A percentile compares a stretch with the other conserved stretches of the same genome.
These are phyloP conservation scores for Leptogaster cylindrica DNA, from an alignment of 2,888 invertebrate species.

Conservation along the genomic window DNA sequence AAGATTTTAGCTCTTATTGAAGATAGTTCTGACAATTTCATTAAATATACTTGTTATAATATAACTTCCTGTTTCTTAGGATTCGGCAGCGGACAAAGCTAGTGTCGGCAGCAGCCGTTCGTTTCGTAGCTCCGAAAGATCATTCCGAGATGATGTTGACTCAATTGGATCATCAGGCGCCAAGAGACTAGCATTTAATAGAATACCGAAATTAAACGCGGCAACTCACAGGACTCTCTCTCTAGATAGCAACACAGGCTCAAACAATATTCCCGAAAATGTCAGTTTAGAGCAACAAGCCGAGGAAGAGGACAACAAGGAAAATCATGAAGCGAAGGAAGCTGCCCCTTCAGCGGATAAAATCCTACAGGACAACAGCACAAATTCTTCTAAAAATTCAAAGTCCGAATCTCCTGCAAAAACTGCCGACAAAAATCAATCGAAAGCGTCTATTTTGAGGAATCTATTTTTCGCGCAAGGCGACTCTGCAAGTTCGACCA, in stretches of 20 bases:
- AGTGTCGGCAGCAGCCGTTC: constrained; percentile 53
- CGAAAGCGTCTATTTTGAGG: constrained; percentile 51
- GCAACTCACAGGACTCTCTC: constrained; percentile 52
- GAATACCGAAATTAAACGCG: constrained; percentile 50
- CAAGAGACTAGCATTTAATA: constrained; percentile 50
- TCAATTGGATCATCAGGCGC: constrained; percentile 35
- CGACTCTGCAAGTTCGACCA: neutral
- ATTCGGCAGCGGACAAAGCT: constrained; percentile 51
- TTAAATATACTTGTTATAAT: too few species aligned
- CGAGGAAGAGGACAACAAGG: constrained; percentile 50
- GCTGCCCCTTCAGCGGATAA: constrained; percentile 29
- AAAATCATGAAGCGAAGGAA: constrained; percentile 12
- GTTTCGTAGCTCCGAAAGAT: constrained; percentile 52
- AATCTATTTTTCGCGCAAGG: constrained; percentile 50
- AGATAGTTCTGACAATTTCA: too few species aligned
- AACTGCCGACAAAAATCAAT: constrained; percentile 45
- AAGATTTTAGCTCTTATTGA: neutral
- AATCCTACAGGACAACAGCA: constrained; percentile 12
- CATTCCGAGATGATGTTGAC: constrained; percentile 52
- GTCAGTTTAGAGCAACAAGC: constrained; percentile 51
- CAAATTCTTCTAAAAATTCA: constrained; percentile 13
- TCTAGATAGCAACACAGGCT: constrained; percentile 51
- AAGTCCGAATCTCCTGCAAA: constrained; percentile 33
- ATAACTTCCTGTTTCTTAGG: constrained; percentile 47
- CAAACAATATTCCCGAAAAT: constrained; percentile 52